These are phyloP conservation scores for Pharmacophagus antenor DNA, from an alignment of 2,888 invertebrate species.

Conservation along the genomic window DNA sequence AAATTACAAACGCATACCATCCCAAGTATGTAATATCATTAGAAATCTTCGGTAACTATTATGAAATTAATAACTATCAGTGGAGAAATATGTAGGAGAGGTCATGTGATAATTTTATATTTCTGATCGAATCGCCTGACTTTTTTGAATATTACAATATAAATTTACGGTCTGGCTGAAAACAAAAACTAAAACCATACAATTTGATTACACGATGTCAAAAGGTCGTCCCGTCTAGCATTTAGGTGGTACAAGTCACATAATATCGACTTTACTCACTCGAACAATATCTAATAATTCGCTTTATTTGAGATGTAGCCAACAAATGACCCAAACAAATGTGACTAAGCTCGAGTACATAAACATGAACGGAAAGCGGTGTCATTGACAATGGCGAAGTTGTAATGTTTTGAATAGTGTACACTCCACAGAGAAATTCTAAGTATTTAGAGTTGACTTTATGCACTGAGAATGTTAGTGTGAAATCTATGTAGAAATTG, in stretches of 20 bases:
- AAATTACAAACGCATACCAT: too few relatives aligned
- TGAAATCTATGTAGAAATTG: background rate
- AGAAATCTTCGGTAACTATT: too few relatives aligned
- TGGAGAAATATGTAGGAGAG: too few relatives aligned
- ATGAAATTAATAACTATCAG: too few relatives aligned
- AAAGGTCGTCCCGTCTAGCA: slow-evolving; percentile 21
- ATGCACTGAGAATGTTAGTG: background rate
- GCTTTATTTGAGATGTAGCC: slow-evolving; percentile 43
- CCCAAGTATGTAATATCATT: too few relatives aligned
- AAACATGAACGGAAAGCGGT: slow-evolving; percentile 12
- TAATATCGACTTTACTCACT: slow-evolving; percentile 34
- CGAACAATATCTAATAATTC: slow-evolving; percentile 39
- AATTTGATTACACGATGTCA: slow-evolving; percentile 6
- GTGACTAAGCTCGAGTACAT: slow-evolving; percentile 5
- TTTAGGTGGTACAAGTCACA: slow-evolving; percentile 31
- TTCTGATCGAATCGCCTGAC: too few relatives aligned
- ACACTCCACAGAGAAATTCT: background rate
- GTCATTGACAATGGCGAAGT: slow-evolving; percentile 26
- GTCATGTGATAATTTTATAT: too few relatives aligned
- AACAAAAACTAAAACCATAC: background rate
- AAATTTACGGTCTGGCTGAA: slow-evolving; percentile 6
- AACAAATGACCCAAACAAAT: slow-evolving; percentile 36
- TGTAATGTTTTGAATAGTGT: slow-evolving; percentile 14
- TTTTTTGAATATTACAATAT: too few relatives aligned
- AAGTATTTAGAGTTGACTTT: background rate